These are phyloP conservation scores for Tolmerus cingulatus DNA, from an alignment of 2,888 invertebrate genomes.

Conservation along the genomic window DNA sequence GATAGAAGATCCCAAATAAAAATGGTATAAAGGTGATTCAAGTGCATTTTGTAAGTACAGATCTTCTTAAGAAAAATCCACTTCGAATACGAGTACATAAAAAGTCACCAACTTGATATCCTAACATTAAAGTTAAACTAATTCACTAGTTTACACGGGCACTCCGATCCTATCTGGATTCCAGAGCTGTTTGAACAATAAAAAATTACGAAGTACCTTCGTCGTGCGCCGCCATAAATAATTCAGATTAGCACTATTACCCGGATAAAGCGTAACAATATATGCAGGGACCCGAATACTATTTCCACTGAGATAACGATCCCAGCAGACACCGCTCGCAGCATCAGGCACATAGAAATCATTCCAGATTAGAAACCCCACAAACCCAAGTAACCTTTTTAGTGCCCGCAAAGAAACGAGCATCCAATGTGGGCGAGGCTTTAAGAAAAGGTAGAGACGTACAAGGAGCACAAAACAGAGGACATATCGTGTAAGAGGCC, in stretches of 20 bases:
- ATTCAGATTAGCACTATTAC: slow-evolving; percentile 13
- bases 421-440: background rate
- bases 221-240: background rate
- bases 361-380: background rate
- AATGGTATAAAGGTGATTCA: background rate
- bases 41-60: background rate
- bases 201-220: background rate
- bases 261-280: background rate
- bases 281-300: background rate
- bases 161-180: background rate
- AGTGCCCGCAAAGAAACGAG: background rate
- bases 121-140: background rate
- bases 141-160: background rate
- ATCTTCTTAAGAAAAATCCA: background rate
- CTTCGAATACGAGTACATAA: background rate
- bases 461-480: background rate
- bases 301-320: background rate
- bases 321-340: background rate
- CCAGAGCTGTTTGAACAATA: background rate
- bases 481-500: background rate
- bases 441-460: background rate
- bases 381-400: background rate
- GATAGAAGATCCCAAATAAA: background rate
- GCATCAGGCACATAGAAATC: background rate
- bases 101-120: background rate